Conservation (phyloP, 2,113 vertebrate genomes). For the Elephantulus edwardii region DNA sequence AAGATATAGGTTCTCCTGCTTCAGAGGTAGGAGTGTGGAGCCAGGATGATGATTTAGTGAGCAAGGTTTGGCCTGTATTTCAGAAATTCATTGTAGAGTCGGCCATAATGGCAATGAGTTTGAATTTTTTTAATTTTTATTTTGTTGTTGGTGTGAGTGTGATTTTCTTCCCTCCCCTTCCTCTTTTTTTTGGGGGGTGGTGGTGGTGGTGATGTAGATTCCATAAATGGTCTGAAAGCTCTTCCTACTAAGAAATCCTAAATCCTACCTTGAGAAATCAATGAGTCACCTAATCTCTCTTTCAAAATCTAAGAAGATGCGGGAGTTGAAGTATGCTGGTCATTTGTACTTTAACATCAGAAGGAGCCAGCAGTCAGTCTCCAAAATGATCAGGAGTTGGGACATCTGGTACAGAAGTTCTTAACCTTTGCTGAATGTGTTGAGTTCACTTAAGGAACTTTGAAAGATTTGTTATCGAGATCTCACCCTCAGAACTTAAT, state of each 20-base stretch:
- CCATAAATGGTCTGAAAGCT: background rate
- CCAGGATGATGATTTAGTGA: background rate
- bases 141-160: no score
- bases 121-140: no score
- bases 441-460: background rate
- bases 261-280: background rate
- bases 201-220: no score
- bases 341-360: background rate
- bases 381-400: background rate
- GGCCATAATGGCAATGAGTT: no score
- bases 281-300: background rate
- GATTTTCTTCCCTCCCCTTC: no score
- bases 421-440: background rate
- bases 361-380: background rate
- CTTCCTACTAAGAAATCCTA: background rate
- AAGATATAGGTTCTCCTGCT: background rate
- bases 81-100: no score
- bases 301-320: background rate
- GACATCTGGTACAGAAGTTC: background rate
- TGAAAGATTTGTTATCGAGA: background rate
- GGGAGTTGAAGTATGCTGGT: background rate
- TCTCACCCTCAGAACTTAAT: background rate
- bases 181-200: no score
- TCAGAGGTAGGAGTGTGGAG: background rate
- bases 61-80: conserved; percentile 1